Base-by-base conservation (phyloP, 1,140 invertebrate genomes). In the Drosophila bocki region DNA sequence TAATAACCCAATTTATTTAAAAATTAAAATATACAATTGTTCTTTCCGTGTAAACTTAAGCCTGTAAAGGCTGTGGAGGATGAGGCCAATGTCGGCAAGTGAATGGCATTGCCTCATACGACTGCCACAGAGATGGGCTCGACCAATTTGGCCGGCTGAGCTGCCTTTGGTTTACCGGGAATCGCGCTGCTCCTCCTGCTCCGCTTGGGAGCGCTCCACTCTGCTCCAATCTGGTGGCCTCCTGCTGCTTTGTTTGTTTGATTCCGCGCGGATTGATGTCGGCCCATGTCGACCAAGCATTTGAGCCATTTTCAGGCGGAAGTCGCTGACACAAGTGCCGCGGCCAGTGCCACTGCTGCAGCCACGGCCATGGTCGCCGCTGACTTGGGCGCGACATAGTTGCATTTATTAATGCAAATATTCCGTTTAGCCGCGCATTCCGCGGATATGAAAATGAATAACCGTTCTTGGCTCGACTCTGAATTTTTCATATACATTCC, bases 321-420 rank as follows among this genome's bases (percentile, higher is more conserved):
- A 69, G 62, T 69, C 65, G 65, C 62, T 68, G 65, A 61, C 59
- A 61, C 59, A 61, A 56, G 59, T 56, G 59, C 47, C 32, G 59
- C 59, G 26, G 59, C 47, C 29, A 26, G 11, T 26, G 50, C 58
- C 9, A 29, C 15, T 19, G 59, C 58, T 17, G 50, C 45, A 17
- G 57, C 65, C 67, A 53, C 71, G 70, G 80, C 82, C 82, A 76
- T 79, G 65, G 65, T 58, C 75, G 70, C 71, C 58, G 70, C 76
- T 82, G 84, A 65, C 74, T 88, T 88, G 84, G 84, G 84, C 74
- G 84, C 83, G 84, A 87, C 84, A 87, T 81, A 88, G 80, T 84
- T 87, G 80, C 84, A 87, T 87, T 87, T 87, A 90, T 87, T 87
- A 90, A 87, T 87, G 84, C 80, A 84, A 87, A 84, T 88, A 90